phyloP scores from a whole-genome alignment of 1,140 invertebrate genomes.

The Cotesia vestalis region DNA sequence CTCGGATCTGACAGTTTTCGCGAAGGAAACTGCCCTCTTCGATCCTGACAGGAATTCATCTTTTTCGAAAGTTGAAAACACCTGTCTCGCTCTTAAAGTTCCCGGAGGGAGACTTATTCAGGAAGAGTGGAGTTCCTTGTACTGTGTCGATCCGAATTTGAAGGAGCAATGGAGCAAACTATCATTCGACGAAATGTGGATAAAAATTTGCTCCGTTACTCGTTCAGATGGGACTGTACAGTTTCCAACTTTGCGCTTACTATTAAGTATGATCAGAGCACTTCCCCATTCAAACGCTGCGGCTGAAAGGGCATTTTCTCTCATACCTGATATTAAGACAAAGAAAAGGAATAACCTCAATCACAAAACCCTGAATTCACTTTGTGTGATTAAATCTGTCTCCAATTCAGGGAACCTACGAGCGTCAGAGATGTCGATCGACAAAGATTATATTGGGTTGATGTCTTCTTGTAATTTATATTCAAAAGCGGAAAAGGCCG shows the following conservation, averaged over 20 bases:
- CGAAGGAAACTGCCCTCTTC: neutral
- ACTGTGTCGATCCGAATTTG: neutral
- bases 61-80: neutral
- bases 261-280: no score
- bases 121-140: neutral
- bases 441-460: neutral
- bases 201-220: no score
- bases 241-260: no score
- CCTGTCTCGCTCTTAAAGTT: neutral
- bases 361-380: constrained; percentile 26
- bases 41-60: neutral
- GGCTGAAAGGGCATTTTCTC: constrained; percentile 37
- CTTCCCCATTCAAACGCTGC: constrained; percentile 35
- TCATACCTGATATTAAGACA: constrained; percentile 29
- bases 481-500: neutral
- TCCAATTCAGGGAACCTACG: constrained; percentile 19
- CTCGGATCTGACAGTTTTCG: neutral
- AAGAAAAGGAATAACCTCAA: constrained; percentile 34
- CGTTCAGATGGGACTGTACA: no score
- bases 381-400: constrained; percentile 32
- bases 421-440: neutral
- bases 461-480: constrained; percentile 19
- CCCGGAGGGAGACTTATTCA: neutral
- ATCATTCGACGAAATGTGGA: no score
- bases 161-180: no score